Percentiles rank a stretch among this genome's conserved stretches.
Evolutionary conservation across 2,888 invertebrate genomes (phyloP).

Genomic region (Amblyjoppa proteus): DNA sequence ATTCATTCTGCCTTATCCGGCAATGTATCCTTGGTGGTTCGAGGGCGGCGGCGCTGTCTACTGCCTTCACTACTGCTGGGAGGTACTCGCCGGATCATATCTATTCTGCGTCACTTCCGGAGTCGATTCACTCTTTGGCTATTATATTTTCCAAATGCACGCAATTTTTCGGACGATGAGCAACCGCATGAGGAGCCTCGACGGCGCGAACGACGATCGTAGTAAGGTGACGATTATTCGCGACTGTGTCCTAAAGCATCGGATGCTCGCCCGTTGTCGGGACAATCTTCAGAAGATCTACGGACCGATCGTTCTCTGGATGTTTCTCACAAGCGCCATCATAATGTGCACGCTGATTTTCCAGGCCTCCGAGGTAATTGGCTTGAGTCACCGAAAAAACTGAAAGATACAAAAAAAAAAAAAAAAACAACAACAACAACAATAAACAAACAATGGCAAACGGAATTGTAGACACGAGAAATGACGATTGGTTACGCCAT

Average conservation of each 20-base stretch:
- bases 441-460: neutral
- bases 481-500: conserved; percentile 57
- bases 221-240: conserved; percentile 18
- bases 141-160: conserved; percentile 65
- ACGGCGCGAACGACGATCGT: neutral
- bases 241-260: conserved; percentile 57
- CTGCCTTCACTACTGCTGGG: conserved; percentile 58
- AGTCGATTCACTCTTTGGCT: conserved; percentile 68
- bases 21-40: conserved; percentile 62
- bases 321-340: conserved; percentile 63
- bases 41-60: conserved; percentile 61
- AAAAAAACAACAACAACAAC: neutral
- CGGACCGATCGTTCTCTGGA: conserved; percentile 64
- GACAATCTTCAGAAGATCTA: conserved; percentile 62
- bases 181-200: conserved; percentile 50
- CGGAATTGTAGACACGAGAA: conserved; percentile 43
- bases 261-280: conserved; percentile 48
- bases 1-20: conserved; percentile 63
- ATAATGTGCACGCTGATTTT: conserved; percentile 67
- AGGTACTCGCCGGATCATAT: conserved; percentile 55
- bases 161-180: conserved; percentile 56
- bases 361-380: conserved; percentile 65
- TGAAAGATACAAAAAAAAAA: neutral
- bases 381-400: neutral
- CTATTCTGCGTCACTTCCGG: conserved; percentile 60